A percentile compares a stretch with the other conserved stretches of the same genome.
These are phyloP conservation scores for Scartelaos histophorus DNA, from an alignment of 2,113 vertebrate genomes.

Conservation along the genomic window DNA sequence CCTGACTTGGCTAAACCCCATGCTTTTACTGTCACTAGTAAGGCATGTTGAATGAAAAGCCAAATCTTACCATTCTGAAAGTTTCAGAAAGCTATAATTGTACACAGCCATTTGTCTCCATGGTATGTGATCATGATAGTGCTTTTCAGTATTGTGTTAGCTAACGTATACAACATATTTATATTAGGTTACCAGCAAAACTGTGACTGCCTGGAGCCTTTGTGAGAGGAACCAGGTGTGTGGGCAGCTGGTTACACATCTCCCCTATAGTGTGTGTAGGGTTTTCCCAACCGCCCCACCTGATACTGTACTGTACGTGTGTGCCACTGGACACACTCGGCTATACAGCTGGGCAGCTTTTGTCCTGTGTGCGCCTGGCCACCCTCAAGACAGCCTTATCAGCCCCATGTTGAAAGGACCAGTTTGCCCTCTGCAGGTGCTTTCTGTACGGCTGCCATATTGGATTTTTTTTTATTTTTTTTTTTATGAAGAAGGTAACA, in stretches of 20 bases:
- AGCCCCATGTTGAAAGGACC: constrained; percentile 65
- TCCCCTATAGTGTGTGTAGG: constrained; percentile 4
- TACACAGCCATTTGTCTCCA: too few relatives aligned
- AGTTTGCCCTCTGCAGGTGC: constrained; percentile 57
- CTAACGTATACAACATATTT: background rate
- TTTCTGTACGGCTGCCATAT: constrained; percentile 12
- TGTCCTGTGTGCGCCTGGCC: constrained; percentile 38
- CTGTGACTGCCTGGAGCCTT: background rate
- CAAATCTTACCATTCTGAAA: too few relatives aligned
- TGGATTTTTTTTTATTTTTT: background rate
- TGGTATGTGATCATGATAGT: background rate
- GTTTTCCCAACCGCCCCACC: background rate
- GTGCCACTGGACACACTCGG: too few relatives aligned
- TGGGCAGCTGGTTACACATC: constrained; percentile 10
- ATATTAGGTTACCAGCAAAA: background rate
- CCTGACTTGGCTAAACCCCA: too few relatives aligned
- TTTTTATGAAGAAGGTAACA: constrained; percentile 4
- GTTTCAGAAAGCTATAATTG: too few relatives aligned
- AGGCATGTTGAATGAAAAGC: too few relatives aligned
- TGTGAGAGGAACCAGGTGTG: background rate
- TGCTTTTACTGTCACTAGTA: too few relatives aligned
- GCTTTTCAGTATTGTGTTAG: background rate
- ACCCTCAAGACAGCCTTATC: constrained; percentile 42
- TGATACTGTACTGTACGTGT: background rate
- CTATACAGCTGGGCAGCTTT: constrained; percentile 30